Evolutionary conservation across 1,140 invertebrate genomes (phyloP).

Genomic region (Drosophila kohkoa): DNA sequence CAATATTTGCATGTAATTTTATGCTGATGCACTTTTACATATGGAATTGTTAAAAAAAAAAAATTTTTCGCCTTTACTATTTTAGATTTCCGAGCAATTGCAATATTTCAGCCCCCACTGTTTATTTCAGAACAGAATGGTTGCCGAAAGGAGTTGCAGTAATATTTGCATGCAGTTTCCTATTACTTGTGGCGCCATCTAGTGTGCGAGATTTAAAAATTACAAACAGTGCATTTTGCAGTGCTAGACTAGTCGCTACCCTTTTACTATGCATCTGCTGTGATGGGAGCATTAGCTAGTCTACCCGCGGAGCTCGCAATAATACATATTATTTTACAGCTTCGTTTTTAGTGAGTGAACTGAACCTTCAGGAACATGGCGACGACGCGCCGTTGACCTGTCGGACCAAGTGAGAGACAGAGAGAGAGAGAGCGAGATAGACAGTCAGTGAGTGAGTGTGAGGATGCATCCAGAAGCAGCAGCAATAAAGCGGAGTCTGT

Average conservation of each 20-base stretch:
- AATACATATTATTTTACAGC: conserved; percentile 7
- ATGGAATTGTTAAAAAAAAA: too few relatives aligned
- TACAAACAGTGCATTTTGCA: not conserved
- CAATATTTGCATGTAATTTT: not conserved
- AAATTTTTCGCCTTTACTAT: too few relatives aligned
- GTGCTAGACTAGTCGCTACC: not conserved
- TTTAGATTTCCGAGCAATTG: not conserved
- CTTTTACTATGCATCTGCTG: not conserved
- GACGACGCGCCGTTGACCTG: conserved; percentile 65
- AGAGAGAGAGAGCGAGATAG: conserved; percentile 20
- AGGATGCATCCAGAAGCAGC: conserved; percentile 7
- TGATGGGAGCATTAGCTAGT: not conserved
- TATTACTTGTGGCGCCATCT: conserved; percentile 9
- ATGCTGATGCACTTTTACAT: too few relatives aligned
- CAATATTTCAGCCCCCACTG: conserved; percentile 6
- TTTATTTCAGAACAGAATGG: conserved; percentile 18
- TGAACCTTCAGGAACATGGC: conserved; percentile 27
- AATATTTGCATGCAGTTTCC: not conserved
- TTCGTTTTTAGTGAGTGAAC: not conserved
- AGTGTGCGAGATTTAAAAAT: not conserved
- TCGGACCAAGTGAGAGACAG: conserved; percentile 11
- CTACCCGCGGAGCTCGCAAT: conserved; percentile 1
- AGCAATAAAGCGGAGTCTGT: conserved; percentile 18
- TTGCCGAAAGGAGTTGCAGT: not conserved
- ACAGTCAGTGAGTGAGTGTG: conserved; percentile 2